Evolutionary conservation across 2,797 vertebrate genomes (phyloP).

Genomic region (Enteromius anoplus): DNA sequence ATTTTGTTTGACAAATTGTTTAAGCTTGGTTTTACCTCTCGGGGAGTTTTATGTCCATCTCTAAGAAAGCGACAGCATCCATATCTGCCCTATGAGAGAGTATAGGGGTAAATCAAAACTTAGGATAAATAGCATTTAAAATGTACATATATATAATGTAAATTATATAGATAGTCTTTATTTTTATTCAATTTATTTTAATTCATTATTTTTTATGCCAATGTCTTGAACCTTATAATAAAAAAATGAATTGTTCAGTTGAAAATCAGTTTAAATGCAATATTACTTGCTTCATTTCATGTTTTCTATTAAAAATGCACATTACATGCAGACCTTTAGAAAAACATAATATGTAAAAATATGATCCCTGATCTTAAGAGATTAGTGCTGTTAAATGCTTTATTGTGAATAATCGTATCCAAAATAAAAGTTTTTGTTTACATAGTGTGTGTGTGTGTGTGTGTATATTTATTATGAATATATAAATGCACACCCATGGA

Average conservation of each 20-base stretch:
- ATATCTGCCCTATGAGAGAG: slow-evolving; percentile 85
- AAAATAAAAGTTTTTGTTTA: no score
- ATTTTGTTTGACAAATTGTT: neutral
- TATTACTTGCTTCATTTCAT: neutral
- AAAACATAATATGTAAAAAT: neutral
- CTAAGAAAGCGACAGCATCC: slow-evolving; percentile 96
- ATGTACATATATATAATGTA: neutral
- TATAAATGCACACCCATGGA: no score
- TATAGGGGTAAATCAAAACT: neutral
- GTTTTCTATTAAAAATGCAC: neutral
- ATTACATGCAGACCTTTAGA: neutral
- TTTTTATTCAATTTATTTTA: neutral
- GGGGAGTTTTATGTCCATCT: slow-evolving; percentile 94
- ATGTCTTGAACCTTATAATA: neutral
- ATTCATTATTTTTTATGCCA: neutral
- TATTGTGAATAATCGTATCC: no score
- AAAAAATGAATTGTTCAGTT: no score
- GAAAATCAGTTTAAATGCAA: neutral
- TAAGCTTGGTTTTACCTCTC: slow-evolving; percentile 80
- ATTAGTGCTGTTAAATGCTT: neutral
- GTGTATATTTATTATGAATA: no score
- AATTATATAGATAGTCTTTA: neutral
- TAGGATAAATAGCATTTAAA: neutral
- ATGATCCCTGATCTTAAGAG: no score
- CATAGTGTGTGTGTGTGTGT: no score